Evolutionary conservation across 92 coral and sea anemone genomes (phyloP).

Genomic region (Phymanthus crucifer): DNA sequence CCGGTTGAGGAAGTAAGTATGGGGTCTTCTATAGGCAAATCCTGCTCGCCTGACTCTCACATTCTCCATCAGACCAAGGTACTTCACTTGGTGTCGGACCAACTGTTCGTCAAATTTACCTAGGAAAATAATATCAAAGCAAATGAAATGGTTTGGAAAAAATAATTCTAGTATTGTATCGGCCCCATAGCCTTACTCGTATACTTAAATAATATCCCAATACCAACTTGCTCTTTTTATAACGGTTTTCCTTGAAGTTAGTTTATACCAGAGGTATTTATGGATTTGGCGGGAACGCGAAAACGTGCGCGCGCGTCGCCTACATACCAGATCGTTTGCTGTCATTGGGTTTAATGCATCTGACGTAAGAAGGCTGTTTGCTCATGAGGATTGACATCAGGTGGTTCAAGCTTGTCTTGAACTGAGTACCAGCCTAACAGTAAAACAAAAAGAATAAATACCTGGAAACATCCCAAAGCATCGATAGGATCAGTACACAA

Average conservation of each 20-base stretch:
- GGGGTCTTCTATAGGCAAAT: conserved; percentile 93
- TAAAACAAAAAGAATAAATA: no score
- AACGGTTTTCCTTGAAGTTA: no score
- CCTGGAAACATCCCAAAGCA: no score
- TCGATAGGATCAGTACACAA: no score
- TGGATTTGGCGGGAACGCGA: no score
- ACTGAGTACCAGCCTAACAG: conserved; percentile 92
- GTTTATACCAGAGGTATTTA: no score
- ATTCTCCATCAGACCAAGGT: conserved; percentile 97
- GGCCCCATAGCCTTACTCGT: no score
- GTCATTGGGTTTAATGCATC: conserved; percentile 95
- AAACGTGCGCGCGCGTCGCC: no score
- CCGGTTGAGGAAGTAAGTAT: conserved; percentile 89
- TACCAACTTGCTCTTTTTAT: no score
- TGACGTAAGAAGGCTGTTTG: conserved; percentile 92
- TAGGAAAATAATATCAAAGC: conserved; percentile 13
- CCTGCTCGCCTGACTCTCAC: conserved; percentile 95
- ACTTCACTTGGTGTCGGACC: conserved; percentile 92
- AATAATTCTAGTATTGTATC: no score
- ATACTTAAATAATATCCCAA: no score
- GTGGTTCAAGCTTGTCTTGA: conserved; percentile 91
- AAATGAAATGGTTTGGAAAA: background rate
- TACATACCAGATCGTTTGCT: conserved; percentile 72
- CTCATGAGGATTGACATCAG: conserved; percentile 91
- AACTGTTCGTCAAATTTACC: conserved; percentile 81